Conservation (phyloP, 2,797 vertebrate genomes). For the Psittacula echo region DNA sequence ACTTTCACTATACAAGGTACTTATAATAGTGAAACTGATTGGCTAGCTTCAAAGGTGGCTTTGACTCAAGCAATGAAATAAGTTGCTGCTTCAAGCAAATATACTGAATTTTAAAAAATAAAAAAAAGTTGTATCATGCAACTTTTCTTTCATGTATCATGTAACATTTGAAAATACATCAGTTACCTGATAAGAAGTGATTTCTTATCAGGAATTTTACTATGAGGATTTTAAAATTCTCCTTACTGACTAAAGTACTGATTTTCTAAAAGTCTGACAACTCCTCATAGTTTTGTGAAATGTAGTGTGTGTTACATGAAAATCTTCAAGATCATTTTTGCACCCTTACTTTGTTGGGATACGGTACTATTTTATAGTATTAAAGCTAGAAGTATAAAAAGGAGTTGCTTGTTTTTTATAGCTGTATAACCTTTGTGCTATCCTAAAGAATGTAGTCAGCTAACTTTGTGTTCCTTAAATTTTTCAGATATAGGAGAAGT, state of each 20-base stretch:
- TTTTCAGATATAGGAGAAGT: not conserved
- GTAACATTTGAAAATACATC: not conserved
- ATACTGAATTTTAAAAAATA: not conserved
- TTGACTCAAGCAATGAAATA: not conserved
- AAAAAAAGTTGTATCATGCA: not conserved
- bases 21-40: not conserved
- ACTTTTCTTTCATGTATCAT: too few species aligned
- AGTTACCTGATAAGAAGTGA: not conserved
- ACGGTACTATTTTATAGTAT: not conserved
- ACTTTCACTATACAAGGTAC: not conserved
- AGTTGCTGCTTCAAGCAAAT: not conserved
- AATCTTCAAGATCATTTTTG: not conserved
- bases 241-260: not conserved
- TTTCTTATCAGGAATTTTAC: not conserved
- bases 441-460: not conserved
- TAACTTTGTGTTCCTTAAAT: not conserved
- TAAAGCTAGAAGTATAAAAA: not conserved
- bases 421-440: not conserved
- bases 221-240: not conserved
- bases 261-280: not conserved
- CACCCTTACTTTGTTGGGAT: not conserved
- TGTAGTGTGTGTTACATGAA: not conserved
- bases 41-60: not conserved
- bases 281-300: not conserved
- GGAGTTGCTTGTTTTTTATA: not conserved